A percentile compares a stretch with the other conserved stretches of the same genome.
Evolutionary conservation across 2,113 vertebrate genomes (phyloP).

Genomic region (Dipodomys stephensi): DNA sequence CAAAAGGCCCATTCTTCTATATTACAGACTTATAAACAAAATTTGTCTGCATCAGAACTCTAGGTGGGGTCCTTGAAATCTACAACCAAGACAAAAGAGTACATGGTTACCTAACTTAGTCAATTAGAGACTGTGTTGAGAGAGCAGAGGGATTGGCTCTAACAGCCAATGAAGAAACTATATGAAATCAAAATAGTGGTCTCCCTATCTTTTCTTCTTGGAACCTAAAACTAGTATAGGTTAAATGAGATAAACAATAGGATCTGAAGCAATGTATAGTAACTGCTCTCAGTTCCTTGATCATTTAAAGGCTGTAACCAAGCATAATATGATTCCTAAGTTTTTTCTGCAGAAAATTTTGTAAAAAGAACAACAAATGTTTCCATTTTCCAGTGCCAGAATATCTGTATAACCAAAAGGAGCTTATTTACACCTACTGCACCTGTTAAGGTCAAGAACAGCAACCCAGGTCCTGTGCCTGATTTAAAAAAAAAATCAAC

Average conservation of each 20-base stretch:
- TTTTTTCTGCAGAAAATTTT: neutral
- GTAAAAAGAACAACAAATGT: constrained; percentile 21
- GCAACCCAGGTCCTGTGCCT: neutral
- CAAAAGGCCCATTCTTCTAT: neutral
- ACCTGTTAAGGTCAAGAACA: constrained; percentile 66
- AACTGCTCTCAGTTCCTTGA: constrained; percentile 9
- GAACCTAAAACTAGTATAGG: neutral
- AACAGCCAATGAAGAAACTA: neutral
- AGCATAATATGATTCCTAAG: neutral
- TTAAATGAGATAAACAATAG: constrained; percentile 34
- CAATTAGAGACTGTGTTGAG: neutral
- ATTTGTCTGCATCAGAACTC: neutral
- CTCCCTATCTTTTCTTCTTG: neutral
- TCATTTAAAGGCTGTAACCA: constrained; percentile 11
- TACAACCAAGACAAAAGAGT: neutral
- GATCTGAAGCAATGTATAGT: neutral
- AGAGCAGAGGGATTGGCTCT: neutral
- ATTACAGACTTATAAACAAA: constrained; percentile 25
- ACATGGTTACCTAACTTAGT: neutral
- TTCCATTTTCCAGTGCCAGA: constrained; percentile 22
- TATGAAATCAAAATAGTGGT: neutral
- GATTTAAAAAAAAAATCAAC: neutral
- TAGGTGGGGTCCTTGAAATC: neutral
- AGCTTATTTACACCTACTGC: constrained; percentile 38
- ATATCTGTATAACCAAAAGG: constrained; percentile 33